Conservation (phyloP, 2,797 vertebrate genomes). For the Alca torda region DNA sequence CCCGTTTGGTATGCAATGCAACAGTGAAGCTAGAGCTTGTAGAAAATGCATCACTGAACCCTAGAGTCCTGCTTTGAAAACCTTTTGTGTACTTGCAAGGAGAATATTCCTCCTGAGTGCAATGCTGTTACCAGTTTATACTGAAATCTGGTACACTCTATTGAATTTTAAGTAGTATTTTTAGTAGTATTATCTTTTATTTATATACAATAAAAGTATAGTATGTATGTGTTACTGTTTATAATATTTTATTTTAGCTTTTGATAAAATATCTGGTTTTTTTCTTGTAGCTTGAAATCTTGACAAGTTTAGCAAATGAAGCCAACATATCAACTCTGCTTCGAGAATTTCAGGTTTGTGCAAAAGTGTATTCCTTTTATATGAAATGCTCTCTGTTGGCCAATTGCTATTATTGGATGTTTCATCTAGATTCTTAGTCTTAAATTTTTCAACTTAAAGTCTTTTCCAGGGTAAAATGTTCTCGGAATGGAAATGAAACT, state of each 20-base stretch:
- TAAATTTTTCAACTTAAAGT: neutral
- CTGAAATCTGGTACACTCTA: neutral
- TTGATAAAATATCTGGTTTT: neutral
- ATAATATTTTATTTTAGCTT: neutral
- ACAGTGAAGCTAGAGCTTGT: neutral
- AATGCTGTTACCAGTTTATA: neutral
- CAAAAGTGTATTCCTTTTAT: neutral
- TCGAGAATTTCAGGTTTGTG: constrained; percentile 94
- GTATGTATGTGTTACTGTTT: neutral
- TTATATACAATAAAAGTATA: neutral
- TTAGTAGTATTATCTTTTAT: neutral
- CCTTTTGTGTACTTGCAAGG: neutral
- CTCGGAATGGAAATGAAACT: neutral
- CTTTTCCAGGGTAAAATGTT: neutral
- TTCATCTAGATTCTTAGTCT: neutral
- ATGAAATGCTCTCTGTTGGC: neutral
- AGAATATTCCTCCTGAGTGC: neutral
- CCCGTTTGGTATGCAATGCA: neutral
- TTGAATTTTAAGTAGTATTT: neutral
- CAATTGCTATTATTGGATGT: neutral
- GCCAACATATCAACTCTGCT: constrained; percentile 95
- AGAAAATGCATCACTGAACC: neutral
- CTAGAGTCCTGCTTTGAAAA: neutral
- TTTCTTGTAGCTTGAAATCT: constrained; percentile 89
- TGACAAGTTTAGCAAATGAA: constrained; percentile 96